Evolutionary conservation across 2,113 vertebrate species (phyloP).

Genomic region (Oryctolagus cuniculus): DNA sequence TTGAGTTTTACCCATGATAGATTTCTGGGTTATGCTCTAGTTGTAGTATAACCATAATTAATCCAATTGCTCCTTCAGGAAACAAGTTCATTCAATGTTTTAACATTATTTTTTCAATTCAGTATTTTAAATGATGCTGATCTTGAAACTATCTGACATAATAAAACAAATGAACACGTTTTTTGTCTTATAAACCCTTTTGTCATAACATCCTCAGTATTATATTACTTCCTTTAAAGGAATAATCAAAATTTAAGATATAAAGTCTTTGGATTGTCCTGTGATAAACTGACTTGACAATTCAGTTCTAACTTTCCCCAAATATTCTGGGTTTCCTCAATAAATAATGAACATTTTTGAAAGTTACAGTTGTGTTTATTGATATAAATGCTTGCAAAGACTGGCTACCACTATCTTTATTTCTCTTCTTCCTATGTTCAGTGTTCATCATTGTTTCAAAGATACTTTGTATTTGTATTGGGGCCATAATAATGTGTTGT

Average conservation of each 20-base stretch:
- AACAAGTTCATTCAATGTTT: background rate
- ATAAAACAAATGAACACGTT: background rate
- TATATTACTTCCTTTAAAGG: background rate
- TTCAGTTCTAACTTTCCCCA: background rate
- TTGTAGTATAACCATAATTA: background rate
- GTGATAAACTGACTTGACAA: background rate
- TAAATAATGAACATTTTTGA: background rate
- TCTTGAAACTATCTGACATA: background rate
- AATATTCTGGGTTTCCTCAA: background rate
- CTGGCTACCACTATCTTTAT: background rate
- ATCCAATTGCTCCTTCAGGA: background rate
- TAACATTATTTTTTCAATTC: background rate
- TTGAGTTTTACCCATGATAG: background rate
- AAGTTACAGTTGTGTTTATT: background rate
- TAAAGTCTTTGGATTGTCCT: background rate
- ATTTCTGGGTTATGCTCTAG: background rate
- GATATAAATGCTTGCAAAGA: background rate
- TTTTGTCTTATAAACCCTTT: background rate
- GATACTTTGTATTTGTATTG: background rate
- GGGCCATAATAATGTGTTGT: background rate
- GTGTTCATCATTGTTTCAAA: background rate
- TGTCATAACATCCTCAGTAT: background rate
- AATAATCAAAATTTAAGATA: background rate
- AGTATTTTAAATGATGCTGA: background rate
- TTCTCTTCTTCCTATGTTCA: background rate